Evolutionary conservation across 2,113 vertebrate genomes (phyloP).

Genomic region (Salvelinus namaycush): DNA sequence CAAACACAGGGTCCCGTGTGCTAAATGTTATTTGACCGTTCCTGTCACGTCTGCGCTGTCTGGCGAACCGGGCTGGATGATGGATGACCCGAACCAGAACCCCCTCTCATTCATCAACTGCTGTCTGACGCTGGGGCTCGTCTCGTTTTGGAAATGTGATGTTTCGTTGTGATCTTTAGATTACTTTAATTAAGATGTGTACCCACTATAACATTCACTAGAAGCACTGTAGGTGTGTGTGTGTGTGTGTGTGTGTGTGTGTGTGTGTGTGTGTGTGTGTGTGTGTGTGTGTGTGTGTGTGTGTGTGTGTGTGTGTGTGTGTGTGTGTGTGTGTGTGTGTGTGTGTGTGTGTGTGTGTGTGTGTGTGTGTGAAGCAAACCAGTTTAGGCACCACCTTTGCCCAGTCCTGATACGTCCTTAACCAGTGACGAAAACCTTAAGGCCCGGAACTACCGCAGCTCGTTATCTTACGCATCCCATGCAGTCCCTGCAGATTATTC

Average conservation of each 20-base stretch:
- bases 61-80: constrained; percentile 56
- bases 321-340: no score
- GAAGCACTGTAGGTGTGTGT: neutral
- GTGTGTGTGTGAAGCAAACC: no score
- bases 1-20: constrained; percentile 68
- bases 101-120: constrained; percentile 61
- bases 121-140: constrained; percentile 45
- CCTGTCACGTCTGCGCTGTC: constrained; percentile 68
- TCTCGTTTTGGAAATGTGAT: constrained; percentile 41
- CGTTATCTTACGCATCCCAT: no score
- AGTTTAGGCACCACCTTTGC: no score
- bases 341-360: no score
- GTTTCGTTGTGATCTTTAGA: constrained; percentile 46
- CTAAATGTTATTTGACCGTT: constrained; percentile 78
- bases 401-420: no score
- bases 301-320: no score
- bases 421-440: no score
- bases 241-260: neutral
- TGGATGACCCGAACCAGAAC: constrained; percentile 65
- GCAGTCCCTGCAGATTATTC: no score
- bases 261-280: neutral
- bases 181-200: constrained; percentile 36
- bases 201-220: neutral
- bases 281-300: neutral
- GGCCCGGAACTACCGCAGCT: no score